phyloP scores from a whole-genome alignment of 2,888 invertebrate species.

The Baronia brevicornis region DNA sequence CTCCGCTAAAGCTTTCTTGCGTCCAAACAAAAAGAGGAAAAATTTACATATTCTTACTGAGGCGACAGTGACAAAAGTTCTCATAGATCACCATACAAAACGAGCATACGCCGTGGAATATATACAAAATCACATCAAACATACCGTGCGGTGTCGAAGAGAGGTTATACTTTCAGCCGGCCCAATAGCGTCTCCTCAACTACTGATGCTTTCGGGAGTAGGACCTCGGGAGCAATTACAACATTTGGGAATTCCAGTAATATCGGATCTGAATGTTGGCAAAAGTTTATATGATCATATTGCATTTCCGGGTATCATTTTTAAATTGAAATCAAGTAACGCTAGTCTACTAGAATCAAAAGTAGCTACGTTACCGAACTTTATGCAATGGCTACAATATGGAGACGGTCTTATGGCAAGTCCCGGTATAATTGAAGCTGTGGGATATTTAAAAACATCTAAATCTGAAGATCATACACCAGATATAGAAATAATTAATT shows the following conservation, averaged over 20 bases:
- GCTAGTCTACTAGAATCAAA: constrained; percentile 57
- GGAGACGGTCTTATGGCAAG: constrained; percentile 75
- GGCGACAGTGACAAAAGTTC: constrained; percentile 51
- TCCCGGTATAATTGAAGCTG: constrained; percentile 79
- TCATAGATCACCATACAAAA: constrained; percentile 73
- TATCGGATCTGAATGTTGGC: constrained; percentile 80
- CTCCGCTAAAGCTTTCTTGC: constrained; percentile 80
- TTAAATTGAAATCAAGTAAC: constrained; percentile 56
- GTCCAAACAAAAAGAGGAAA: constrained; percentile 74
- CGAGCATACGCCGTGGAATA: constrained; percentile 82
- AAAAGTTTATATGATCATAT: constrained; percentile 78
- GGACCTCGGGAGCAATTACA: constrained; percentile 75
- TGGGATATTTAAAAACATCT: constrained; percentile 78
- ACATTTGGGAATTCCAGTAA: constrained; percentile 74
- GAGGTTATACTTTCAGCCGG: constrained; percentile 92
- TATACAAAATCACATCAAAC: constrained; percentile 65
- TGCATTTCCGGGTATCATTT: constrained; percentile 69
- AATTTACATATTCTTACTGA: constrained; percentile 77
- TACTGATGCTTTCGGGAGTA: constrained; percentile 91
- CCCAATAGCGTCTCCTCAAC: constrained; percentile 90
- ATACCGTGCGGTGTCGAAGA: constrained; percentile 78
- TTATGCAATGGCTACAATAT: constrained; percentile 61
- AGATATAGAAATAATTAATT: constrained; percentile 79
- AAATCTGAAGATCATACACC: constrained; percentile 75
- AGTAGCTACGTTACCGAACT: constrained; percentile 53